Evolutionary conservation across 2,797 vertebrate species (phyloP), one percentile per base, ranked within the genome.

Genomic region (Notolepis coatsorum): DNA sequence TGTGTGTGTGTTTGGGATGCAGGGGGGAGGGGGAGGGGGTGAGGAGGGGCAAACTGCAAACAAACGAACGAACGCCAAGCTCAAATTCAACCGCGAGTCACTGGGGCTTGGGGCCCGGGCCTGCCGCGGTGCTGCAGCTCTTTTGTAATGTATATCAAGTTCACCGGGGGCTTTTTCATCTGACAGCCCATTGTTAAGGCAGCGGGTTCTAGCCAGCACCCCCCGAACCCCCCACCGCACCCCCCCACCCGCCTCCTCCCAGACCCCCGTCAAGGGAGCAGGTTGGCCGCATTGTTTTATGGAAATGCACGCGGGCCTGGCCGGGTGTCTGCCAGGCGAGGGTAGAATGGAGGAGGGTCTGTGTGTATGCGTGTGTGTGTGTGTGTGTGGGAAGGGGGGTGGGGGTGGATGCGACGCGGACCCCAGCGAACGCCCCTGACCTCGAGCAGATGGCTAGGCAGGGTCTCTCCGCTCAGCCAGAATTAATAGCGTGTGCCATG

Each of bases 401-500:
- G 85, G 54, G 35, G 56, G 58, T 60, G 51, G 72, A 61, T 71
- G 80, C 86, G 90, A 95, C 85, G 93, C 94, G 85, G 91, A 94
- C 94, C 91, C 86, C 89, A 87, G 91, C 89, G 89, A 92, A 93
- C 80, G 92, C 85, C 90, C 90, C 93, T 94, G 94, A 95, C 93
- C 92, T 92, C 88, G 87, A 93, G 93, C 94, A 95, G 94, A 95
- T 95, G 93, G 93, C 92, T 88, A 89, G 90, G 92, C 93, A 94
- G 93, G 91, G 87, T 88, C 88, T 93, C 93, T 91, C 84, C 64
- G 86, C 86, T 93, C 92, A 95, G 92, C 93, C 93, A 92, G 92
- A 95, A 96, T 93, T 94, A 95, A 95, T 92, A 93, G 89, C 92
- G 92, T 95, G 93, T 94, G 93, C 93, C 93, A 91, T 91, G 93